Evolutionary conservation across 92 coral and sea anemone species (phyloP), one percentile per base, ranked within the genome.

Genomic region (Palythoa caribaeorum): DNA sequence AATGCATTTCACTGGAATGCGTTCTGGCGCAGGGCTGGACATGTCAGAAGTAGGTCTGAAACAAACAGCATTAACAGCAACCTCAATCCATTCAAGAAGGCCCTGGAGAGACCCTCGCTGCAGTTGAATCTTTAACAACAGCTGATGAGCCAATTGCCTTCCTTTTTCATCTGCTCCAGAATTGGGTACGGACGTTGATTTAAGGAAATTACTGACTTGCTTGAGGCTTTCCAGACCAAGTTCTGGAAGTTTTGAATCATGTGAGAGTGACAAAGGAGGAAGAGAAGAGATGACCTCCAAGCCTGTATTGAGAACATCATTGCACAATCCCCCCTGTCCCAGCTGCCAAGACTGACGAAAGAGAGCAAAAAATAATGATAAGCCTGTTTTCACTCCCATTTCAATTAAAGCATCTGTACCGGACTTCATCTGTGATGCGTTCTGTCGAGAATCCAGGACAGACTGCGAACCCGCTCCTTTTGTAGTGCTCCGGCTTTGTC

Each of bases 371-470:
- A 94, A 87, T 3, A 94, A 69, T 39, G 95, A 91, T 85, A 94
- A 76, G 28, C 98, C 98, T 53, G 98, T 94, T 89, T 91, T 94
- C 38, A 94, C 79, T 47, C 98, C 98, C 95, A 94, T 91, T 73
- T 94, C 95, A 36, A 94, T 71, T 12, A 94, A 88, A 11, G 91
- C 93, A 57, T 85, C 92, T 38, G 93, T 74, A 20, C 94, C 98
- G 66, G 89, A 84, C 71, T 87, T 92, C 3, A 55, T 57, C 38
- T 93, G 94, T 9, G 83, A 28, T 10, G 77, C 52, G 71, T 86
- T 71, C 28, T 88, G 69, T 59, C 85, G 84, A 17, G 53, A 71
- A 84, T 91, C 83, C 36, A 84, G 40, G 38, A 73, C 81, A 54
- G 93, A 89, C 38, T 89, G 76, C 1, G 92, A 62, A 44, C 77